Evolutionary conservation across 2,797 vertebrate genomes (phyloP).

Genomic region (Eleutherodactylus coqui): DNA sequence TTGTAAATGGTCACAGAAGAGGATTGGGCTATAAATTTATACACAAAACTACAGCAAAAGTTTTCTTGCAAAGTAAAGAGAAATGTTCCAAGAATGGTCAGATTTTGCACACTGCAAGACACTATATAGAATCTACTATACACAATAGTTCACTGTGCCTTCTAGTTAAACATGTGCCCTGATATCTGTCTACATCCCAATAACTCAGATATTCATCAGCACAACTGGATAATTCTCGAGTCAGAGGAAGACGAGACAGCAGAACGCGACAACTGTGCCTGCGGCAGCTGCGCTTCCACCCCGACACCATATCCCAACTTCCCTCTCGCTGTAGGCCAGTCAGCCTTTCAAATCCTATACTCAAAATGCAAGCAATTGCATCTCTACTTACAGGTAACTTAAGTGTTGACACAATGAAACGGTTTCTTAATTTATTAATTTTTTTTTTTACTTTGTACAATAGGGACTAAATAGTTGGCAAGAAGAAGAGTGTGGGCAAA

Average conservation of each 20-base stretch:
- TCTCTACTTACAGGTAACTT: conserved; percentile 6
- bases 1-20: no score
- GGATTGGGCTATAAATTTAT: no score
- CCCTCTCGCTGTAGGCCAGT: background rate
- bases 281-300: background rate
- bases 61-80: no score
- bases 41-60: no score
- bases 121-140: background rate
- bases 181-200: background rate
- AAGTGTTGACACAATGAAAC: conserved; percentile 16
- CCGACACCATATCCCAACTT: background rate
- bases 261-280: conserved; percentile 10
- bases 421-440: background rate
- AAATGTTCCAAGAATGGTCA: no score
- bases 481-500: conserved; percentile 21
- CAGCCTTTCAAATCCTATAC: background rate
- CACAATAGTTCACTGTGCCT: background rate
- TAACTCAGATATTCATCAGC: background rate
- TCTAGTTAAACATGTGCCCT: conserved; percentile 6
- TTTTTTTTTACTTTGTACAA: background rate
- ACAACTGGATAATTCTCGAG: conserved; percentile 1
- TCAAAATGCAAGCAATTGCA: no score
- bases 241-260: background rate
- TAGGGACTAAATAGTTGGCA: conserved; percentile 29
- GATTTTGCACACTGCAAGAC: background rate